phyloP scores from a whole-genome alignment of 2,113 vertebrate species.

The Leucoraja erinaceus region DNA sequence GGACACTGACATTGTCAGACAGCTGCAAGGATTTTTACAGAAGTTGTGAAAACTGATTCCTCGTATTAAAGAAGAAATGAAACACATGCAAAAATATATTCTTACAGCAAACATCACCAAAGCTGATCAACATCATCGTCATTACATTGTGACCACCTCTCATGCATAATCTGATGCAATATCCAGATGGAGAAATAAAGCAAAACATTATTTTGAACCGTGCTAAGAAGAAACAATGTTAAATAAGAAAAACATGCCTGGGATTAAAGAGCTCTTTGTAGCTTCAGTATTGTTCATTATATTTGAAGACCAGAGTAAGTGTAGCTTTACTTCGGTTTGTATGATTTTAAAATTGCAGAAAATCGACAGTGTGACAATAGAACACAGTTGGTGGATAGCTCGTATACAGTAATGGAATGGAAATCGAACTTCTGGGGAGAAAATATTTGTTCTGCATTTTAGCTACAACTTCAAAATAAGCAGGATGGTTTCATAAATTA shows the following conservation, averaged over 20 bases:
- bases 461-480: not conserved
- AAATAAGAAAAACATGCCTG: not conserved
- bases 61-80: slow-evolving; percentile 15
- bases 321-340: not conserved
- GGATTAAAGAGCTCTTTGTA: not conserved
- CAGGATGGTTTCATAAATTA: slow-evolving; percentile 4
- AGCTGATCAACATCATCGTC: slow-evolving; percentile 41
- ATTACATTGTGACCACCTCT: not conserved
- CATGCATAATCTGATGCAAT: not conserved
- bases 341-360: slow-evolving; percentile 5
- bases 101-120: slow-evolving; percentile 16
- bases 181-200: slow-evolving; percentile 13
- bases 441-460: not conserved
- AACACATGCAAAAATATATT: slow-evolving; percentile 32
- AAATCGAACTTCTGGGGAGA: not conserved
- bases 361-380: not conserved
- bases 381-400: not conserved
- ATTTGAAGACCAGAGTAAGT: not conserved
- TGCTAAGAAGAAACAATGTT: not conserved
- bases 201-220: slow-evolving; percentile 18
- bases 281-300: not conserved
- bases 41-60: slow-evolving; percentile 59
- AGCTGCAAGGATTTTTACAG: slow-evolving; percentile 88
- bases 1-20: slow-evolving; percentile 85
- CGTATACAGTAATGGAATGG: not conserved